Percentiles rank a stretch among this genome's conserved stretches.
Conservation (phyloP, 2,888 invertebrate genomes). For the Eristalis pertinax region DNA sequence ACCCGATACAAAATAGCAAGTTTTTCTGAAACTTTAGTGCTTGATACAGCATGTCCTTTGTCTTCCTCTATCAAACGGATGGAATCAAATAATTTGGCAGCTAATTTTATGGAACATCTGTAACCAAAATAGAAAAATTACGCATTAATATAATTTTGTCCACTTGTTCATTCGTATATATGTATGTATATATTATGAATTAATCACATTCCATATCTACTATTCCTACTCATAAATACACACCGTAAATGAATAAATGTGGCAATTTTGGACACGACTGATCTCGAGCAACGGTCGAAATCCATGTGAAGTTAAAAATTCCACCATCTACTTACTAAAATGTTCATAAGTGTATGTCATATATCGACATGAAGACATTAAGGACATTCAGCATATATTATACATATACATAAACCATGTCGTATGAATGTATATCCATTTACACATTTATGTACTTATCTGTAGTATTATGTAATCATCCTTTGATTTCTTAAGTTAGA, state of each 20-base stretch:
- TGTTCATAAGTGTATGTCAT: too few species aligned
- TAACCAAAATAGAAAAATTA: conserved; percentile 44
- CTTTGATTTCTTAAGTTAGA: conserved; percentile 17
- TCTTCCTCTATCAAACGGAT: conserved; percentile 4
- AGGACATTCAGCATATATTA: neutral
- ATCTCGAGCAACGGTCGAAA: too few species aligned
- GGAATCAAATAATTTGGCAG: conserved; percentile 21
- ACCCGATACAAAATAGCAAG: conserved; percentile 8
- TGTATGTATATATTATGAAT: neutral
- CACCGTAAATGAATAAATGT: too few species aligned
- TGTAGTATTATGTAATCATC: neutral
- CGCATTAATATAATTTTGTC: conserved; percentile 15
- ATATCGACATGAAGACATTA: neutral
- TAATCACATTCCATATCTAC: too few species aligned
- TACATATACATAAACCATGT: neutral
- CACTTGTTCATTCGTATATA: neutral
- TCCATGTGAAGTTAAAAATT: too few species aligned
- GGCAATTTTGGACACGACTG: too few species aligned
- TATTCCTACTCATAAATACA: too few species aligned
- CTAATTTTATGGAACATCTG: conserved; percentile 14
- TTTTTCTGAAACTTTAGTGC: conserved; percentile 26
- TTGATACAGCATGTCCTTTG: conserved; percentile 27
- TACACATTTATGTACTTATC: neutral
- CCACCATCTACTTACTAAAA: too few species aligned
- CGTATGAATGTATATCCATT: neutral